A percentile compares a stretch with the other conserved stretches of the same genome.
Evolutionary conservation across 2,797 vertebrate genomes (phyloP).

Genomic region (Sitta carolinensis): DNA sequence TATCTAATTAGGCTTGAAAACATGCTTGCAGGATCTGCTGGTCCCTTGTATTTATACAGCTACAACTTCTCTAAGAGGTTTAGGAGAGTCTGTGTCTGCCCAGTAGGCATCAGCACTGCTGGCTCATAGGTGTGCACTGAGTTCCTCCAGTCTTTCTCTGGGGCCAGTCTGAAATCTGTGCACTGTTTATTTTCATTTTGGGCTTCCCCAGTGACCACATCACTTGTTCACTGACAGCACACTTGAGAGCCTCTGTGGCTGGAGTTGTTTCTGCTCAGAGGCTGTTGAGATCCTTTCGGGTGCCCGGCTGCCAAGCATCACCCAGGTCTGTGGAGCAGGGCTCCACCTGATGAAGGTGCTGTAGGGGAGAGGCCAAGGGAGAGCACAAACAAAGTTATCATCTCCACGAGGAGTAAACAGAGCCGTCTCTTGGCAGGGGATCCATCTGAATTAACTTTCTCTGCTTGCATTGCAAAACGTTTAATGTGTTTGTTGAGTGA

Average conservation of each 20-base stretch:
- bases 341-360: background rate
- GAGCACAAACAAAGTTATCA: background rate
- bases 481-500: background rate
- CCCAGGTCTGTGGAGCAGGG: background rate
- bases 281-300: background rate
- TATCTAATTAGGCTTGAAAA: background rate
- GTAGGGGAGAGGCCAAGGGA: background rate
- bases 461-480: background rate
- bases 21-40: background rate
- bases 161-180: background rate
- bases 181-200: background rate
- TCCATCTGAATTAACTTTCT: background rate
- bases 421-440: background rate
- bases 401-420: background rate
- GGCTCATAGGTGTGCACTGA: background rate
- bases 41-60: background rate
- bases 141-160: background rate
- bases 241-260: background rate
- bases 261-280: background rate
- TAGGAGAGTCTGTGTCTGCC: background rate
- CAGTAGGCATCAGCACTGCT: background rate
- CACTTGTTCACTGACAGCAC: background rate
- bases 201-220: background rate
- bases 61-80: background rate
- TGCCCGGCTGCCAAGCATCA: background rate